Evolutionary conservation across 2,888 invertebrate species (phyloP), one percentile per base, ranked within the genome.

Genomic region (Ametastegia equiseti): DNA sequence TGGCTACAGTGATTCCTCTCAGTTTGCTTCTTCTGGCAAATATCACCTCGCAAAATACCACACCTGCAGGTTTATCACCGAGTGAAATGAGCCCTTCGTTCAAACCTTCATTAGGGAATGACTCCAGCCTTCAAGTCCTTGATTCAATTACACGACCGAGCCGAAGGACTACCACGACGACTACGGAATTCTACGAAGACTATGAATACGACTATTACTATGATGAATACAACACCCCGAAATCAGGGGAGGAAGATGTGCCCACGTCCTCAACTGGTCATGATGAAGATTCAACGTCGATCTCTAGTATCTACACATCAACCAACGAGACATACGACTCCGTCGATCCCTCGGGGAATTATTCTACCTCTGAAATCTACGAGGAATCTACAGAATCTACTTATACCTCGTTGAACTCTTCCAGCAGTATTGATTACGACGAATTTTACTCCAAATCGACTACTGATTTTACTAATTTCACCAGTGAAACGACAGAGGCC

Each of bases 1-100:
- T 92, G n/a, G 88, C 91, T 4, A 91, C 92, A 11, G 85, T 92
- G 5, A 88, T 92, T 47, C 87, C 93, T 50, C 84, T 93, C 80
- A 90, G 92, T 80, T 90, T 93, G 5, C 90, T 92, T 0, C 57
- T 92, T 15, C 84, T 87, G 78, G 86, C 89, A 9, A 89, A 50
- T 54, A 75, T 36, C 4, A 54, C 54, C 1, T 19, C 36, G 6
- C 30, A 54, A 54, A 75, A 36, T 13, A 13, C 36, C 0, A 54
- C 54, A n/a, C n/a, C n/a, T n/a, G n/a, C n/a, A n/a, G 75, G 50
- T 1, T 54, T 36, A 23, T 19, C 23, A 19, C 9, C 19, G 1
- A 36, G 36, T 54, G 75, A 36, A 6, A 2, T 15, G 4, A 54
- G 36, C 82, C 13, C 42, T 13, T 13, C 42, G 30, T 23, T 30